Evolutionary conservation across 2,888 invertebrate species (phyloP).

Genomic region (Cheilosia scutellata): DNA sequence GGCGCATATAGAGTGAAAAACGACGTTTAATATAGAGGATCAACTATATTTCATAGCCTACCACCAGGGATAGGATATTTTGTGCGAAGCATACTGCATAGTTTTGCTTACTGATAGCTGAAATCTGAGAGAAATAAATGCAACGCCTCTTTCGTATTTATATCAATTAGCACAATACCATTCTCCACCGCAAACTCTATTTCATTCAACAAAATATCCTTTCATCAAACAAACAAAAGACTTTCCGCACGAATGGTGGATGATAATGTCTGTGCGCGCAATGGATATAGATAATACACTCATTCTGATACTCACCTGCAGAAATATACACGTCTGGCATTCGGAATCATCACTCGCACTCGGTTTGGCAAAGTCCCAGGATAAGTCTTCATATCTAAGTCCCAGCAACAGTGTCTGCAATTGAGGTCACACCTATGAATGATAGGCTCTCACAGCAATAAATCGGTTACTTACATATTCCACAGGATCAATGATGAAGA

Average conservation of each 20-base stretch:
- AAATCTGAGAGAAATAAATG: constrained; percentile 12
- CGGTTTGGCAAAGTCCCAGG: constrained; percentile 96
- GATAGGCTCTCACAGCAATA: neutral
- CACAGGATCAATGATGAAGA: constrained; percentile 93
- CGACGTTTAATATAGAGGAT: constrained; percentile 45
- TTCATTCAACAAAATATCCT: constrained; percentile 2
- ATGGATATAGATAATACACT: neutral
- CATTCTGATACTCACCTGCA: constrained; percentile 86
- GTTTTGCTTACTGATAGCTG: constrained; percentile 11
- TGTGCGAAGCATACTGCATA: constrained; percentile 11
- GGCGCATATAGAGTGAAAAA: constrained; percentile 17
- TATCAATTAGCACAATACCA: constrained; percentile 58
- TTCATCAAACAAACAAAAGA: constrained; percentile 34
- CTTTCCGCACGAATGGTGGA: neutral
- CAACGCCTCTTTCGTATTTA: constrained; percentile 20
- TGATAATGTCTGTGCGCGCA: neutral
- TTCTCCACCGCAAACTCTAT: neutral
- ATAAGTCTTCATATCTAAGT: constrained; percentile 93
- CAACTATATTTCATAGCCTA: constrained; percentile 11
- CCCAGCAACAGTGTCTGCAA: constrained; percentile 92
- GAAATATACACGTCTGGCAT: constrained; percentile 95
- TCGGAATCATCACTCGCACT: constrained; percentile 92
- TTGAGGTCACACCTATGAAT: constrained; percentile 27
- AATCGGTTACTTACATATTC: constrained; percentile 89
- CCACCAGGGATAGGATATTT: neutral